phyloP scores from a whole-genome alignment of 2,797 vertebrate species.

The Poecilia wingei region DNA sequence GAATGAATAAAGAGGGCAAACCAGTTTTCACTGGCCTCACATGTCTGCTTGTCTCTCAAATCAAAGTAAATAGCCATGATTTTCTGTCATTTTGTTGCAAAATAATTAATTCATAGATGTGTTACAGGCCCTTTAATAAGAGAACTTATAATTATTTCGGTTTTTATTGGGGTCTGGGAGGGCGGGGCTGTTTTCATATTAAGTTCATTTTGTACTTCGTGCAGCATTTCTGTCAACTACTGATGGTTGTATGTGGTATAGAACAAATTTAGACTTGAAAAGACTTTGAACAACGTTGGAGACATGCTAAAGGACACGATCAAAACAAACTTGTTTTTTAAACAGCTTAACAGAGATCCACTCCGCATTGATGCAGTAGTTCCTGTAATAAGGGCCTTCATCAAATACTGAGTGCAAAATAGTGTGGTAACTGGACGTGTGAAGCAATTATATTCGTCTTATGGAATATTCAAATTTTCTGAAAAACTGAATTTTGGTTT shows the following conservation, averaged over 20 bases:
- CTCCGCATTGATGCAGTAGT: neutral
- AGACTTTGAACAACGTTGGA: neutral
- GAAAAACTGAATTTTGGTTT: neutral
- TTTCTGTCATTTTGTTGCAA: slow-evolving; percentile 45
- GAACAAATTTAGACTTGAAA: neutral
- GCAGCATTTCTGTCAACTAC: slow-evolving; percentile 14
- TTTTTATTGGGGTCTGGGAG: neutral
- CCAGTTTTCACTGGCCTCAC: slow-evolving; percentile 41
- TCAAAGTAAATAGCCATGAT: slow-evolving; percentile 43
- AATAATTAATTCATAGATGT: slow-evolving; percentile 42
- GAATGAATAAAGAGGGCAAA: slow-evolving; percentile 40
- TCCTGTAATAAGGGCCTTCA: neutral
- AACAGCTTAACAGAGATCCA: neutral
- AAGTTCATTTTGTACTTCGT: neutral
- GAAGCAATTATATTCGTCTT: neutral
- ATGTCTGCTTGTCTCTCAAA: slow-evolving; percentile 31
- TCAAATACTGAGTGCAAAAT: neutral
- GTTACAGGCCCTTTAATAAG: slow-evolving; percentile 13
- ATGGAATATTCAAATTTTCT: neutral
- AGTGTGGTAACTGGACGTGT: neutral
- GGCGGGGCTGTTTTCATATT: neutral
- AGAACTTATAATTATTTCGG: neutral
- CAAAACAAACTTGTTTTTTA: neutral
- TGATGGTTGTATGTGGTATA: neutral
- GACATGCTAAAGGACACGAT: neutral